Conservation (phyloP, 2,113 vertebrate species). For the Psettodes erumei region DNA sequence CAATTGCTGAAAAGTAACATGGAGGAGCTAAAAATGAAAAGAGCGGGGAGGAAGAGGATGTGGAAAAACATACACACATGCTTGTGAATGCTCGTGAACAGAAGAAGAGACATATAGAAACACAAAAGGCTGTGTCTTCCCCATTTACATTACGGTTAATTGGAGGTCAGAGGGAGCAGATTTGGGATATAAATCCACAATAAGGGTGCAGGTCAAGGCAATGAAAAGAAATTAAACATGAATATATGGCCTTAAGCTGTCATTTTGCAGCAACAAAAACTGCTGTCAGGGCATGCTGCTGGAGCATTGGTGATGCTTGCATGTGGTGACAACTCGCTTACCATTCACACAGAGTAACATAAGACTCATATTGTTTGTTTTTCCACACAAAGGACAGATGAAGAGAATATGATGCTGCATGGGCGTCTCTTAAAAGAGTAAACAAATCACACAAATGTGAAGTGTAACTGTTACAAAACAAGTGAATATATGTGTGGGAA, state of each 20-base stretch:
- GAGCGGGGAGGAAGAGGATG: conserved; percentile 53
- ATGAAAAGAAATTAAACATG: conserved; percentile 74
- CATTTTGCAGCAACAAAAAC: conserved; percentile 41
- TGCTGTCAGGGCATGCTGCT: conserved; percentile 30
- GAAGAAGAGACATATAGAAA: conserved; percentile 31
- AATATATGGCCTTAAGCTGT: conserved; percentile 63
- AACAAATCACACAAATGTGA: not conserved
- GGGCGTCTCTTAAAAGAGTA: not conserved
- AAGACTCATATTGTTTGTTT: not conserved
- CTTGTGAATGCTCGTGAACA: conserved; percentile 28
- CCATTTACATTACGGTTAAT: conserved; percentile 79
- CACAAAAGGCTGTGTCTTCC: conserved; percentile 67
- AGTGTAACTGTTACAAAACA: not conserved
- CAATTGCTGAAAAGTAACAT: conserved; percentile 86
- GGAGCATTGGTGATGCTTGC: not conserved
- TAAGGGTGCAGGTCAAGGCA: conserved; percentile 66
- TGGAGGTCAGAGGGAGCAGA: conserved; percentile 72
- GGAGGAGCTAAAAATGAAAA: conserved; percentile 70
- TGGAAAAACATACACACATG: conserved; percentile 64
- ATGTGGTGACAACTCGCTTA: not conserved
- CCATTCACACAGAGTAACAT: not conserved
- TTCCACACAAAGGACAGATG: not conserved
- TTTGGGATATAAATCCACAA: conserved; percentile 76
- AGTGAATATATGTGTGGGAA: not conserved
- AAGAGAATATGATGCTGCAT: not conserved